These are phyloP conservation scores for Pao palembangensis DNA, from an alignment of 2,113 vertebrate genomes.

Conservation along the genomic window DNA sequence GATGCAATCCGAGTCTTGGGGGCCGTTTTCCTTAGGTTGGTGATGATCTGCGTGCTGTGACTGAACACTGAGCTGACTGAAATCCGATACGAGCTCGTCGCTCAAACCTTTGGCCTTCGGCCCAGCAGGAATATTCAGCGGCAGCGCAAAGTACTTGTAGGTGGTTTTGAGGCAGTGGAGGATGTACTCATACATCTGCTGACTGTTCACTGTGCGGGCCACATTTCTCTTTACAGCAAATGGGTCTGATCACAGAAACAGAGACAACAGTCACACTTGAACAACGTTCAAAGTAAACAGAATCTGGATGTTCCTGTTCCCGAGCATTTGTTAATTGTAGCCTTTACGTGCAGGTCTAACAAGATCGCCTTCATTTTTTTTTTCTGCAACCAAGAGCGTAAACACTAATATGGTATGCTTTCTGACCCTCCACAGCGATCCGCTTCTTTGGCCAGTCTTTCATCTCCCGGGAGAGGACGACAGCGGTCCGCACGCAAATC, in stretches of 20 bases:
- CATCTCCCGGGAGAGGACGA: conserved; percentile 80
- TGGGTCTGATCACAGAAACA: conserved; percentile 77
- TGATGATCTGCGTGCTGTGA: conserved; percentile 1
- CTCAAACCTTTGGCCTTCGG: neutral
- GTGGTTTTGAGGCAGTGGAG: conserved; percentile 90
- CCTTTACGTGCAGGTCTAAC: neutral
- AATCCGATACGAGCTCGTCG: neutral
- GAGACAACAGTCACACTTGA: neutral
- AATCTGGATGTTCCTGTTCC: neutral
- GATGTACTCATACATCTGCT: conserved; percentile 86
- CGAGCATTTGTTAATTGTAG: neutral
- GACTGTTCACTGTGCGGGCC: conserved; percentile 88
- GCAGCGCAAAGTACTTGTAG: conserved; percentile 91
- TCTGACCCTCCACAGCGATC: conserved; percentile 89
- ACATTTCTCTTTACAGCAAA: conserved; percentile 91
- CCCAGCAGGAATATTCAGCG: conserved; percentile 54
- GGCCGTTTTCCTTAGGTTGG: conserved; percentile 35
- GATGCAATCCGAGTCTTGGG: conserved; percentile 75
- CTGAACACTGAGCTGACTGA: conserved; percentile 35
- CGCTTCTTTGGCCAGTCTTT: conserved; percentile 96
- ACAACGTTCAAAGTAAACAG: neutral
- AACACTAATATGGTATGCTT: neutral
- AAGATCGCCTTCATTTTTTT: neutral
- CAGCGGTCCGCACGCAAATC: conserved; percentile 84
- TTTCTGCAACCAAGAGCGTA: neutral